Conservation (phyloP, 2,888 invertebrate genomes). For the Pristionchus japonicus region DNA sequence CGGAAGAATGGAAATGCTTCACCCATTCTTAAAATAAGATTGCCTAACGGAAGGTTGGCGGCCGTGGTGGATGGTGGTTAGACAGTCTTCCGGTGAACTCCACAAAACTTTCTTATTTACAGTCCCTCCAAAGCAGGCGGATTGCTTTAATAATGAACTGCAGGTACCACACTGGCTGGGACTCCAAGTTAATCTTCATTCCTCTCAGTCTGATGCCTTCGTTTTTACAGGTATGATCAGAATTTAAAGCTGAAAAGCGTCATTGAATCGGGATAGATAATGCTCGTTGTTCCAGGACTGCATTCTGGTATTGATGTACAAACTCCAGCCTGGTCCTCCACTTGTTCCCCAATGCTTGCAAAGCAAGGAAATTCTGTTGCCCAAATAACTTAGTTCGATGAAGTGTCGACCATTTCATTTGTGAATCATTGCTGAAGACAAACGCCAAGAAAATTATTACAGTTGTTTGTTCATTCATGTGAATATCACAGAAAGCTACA, state of each 20-base stretch:
- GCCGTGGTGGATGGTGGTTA: too few species aligned
- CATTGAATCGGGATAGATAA: too few species aligned
- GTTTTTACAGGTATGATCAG: constrained; percentile 47
- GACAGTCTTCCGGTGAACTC: too few species aligned
- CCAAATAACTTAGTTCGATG: constrained; percentile 1
- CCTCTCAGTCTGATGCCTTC: constrained; percentile 65
- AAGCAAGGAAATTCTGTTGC: neutral
- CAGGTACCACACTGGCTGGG: constrained; percentile 67
- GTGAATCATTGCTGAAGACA: neutral
- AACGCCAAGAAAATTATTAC: too few species aligned
- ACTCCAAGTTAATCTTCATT: constrained; percentile 68
- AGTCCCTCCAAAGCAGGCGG: too few species aligned
- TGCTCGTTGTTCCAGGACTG: constrained; percentile 47
- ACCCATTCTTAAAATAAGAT: too few species aligned
- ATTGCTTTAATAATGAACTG: constrained; percentile 33
- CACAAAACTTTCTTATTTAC: too few species aligned
- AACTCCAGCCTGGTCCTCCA: constrained; percentile 60
- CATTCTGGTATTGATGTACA: constrained; percentile 55
- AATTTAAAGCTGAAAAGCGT: too few species aligned
- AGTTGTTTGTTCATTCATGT: too few species aligned
- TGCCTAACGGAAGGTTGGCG: too few species aligned
- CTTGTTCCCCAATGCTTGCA: constrained; percentile 51
- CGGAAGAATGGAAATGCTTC: neutral
- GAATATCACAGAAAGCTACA: neutral
- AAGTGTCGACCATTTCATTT: neutral